Evolutionary conservation across 2,888 invertebrate species (phyloP), one percentile per base, ranked within the genome.

Genomic region (Junonia oenone): DNA sequence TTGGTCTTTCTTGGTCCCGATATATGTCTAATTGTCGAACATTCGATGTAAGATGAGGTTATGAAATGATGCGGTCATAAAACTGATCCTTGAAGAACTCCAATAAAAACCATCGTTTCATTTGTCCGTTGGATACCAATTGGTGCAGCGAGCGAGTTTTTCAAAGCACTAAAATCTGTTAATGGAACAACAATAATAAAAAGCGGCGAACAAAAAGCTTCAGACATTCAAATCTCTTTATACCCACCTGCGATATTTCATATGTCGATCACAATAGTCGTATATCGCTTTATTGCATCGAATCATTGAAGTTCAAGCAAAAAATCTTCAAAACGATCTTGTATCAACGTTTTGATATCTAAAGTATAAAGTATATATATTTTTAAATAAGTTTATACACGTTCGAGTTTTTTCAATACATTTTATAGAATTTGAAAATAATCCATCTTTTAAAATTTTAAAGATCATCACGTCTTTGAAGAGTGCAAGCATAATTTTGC

Each of bases 151-250:
- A 77, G 79, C 77, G 63, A 73, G 38, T 75, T 77, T 71, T 65
- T 64, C 62, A 59, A 70, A 55, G 73, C 75, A 71, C 81, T 87
- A 85, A 84, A 85, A 68, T 70, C 72, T 73, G 75, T 75, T 84
- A 85, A 87, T 84, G 83, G 81, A 79, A 72, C 75, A 71, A 78
- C 78, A 78, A 81, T 80, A 80, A 84, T 82, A 83, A 83, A 62
- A 81, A 75, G 71, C 69, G 71, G 70, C 65, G 62, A 68, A 77
- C 72, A 75, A 82, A 81, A 79, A 75, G 69, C 71, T 64, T 69
- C 71, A 68, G 70, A 66, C 71, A 67, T 81, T 77, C 72, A 76
- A 78, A 78, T 75, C 73, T 69, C 66, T 81, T 79, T 77, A 81
- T 69, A 67, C 64, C 60, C 66, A 66, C 63, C 67, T 65, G 68